Evolutionary conservation across 2,888 invertebrate species (phyloP), one percentile per base, ranked within the genome.

Genomic region (Cosmopolites sordidus): DNA sequence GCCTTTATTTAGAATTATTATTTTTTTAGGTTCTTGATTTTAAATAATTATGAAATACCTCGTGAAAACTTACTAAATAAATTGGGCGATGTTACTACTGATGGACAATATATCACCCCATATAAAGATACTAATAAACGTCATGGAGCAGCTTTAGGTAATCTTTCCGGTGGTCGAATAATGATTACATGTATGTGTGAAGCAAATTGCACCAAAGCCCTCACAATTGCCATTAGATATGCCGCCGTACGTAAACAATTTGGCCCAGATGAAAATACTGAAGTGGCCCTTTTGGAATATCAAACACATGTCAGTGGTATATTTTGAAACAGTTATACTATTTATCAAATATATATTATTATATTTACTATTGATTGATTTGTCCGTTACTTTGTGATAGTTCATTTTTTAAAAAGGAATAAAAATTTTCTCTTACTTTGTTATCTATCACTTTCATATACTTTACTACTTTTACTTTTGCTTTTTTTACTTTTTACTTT

Each of bases 201-300:
- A 1, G 74, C 78, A 22, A 83, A 84, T 59, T 73, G 91, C 1
- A 78, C 80, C 59, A 83, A 89, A 65, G 90, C 90, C 0, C 74
- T 93, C 0, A 80, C 86, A 4, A 93, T 96, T 57, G 93, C 92
- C 0, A 76, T 89, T 15, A 78, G 96, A 14, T 96, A 96, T 73
- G 89, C 92, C 0, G 92, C 86, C 0, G 87, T 87, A 1, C 79
- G 96, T 57, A 83, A 81, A 63, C 97, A 97, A 76, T 97, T 96
- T 71, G 94, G 92, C 0, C 86, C 90, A 0, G 80, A 83, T 2
- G 77, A 79, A 9, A 69, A 75, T 5, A 80, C 81, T 48, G 96
- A 97, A 72, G 79, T 84, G 57, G 86, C 95, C 0, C 87, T 97
- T 1, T 73, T 97, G 61, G 94, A 96, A 69, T 97, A 97, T 71